Base-by-base conservation (phyloP, 1,140 invertebrate species). In the Triops cancriformis region DNA sequence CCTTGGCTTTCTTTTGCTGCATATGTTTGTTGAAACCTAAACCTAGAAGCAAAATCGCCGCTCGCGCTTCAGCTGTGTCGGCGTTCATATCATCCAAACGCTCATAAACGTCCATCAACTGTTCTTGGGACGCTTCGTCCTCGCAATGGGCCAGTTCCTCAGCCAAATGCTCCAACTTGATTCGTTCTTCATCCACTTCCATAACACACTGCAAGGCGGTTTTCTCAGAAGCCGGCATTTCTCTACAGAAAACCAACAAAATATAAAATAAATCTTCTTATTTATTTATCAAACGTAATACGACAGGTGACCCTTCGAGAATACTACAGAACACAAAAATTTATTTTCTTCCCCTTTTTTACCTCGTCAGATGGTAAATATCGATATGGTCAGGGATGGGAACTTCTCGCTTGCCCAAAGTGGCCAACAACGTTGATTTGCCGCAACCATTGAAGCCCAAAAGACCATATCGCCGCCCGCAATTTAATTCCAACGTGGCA, bases 51-150 rank as follows among this genome's bases (percentile, higher is more conserved):
- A 99, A 97, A 82, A 94, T 90, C 1, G 95, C 96, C 23, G 98
- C 98, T 80, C 96, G 90, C 7, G 92, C 91, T 85, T 97, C 94
- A 10, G 98, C 98, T 23, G 94, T 97, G 83, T 97, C 96, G 3
- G 97, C 95, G 79, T 93, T 92, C 85, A 99, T 93, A 77, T 99
- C 97, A 78, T 99, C 98, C 81, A 99, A 87, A 72, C 97, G 90
- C 81, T 99, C 98, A 84, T 99, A 99, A 26, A 99, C 90, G 85
- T 99, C 97, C 90, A 99, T 92, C 72, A 99, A 86, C 84, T 98
- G 93, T 82, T 99, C 97, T 86, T 99, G 93, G 72, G 93, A 90
- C 82, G 95, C 93, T 84, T 98, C 94, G 86, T 98, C 96, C 75
- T 92, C 91, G 82, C 90, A 93, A 51, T 92, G 88, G 3, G 92